phyloP scores from a whole-genome alignment of 2,797 vertebrate species.

The Syngnathus acus region DNA sequence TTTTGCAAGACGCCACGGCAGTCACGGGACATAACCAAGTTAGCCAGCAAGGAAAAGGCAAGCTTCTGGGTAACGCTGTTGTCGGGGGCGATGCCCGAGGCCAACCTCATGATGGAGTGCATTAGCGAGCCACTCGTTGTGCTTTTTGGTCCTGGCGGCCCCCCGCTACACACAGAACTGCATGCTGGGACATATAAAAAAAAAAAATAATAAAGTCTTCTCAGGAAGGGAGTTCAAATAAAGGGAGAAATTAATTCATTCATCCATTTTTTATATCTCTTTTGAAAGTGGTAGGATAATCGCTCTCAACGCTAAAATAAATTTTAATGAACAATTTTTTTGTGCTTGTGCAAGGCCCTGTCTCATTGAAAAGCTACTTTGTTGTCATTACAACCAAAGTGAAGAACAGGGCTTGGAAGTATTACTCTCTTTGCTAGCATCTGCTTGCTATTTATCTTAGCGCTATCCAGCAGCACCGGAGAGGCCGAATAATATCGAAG shows the following conservation, averaged over 20 bases:
- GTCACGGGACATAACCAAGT: constrained; percentile 83
- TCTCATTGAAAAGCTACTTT: too few species aligned
- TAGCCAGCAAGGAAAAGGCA: constrained; percentile 82
- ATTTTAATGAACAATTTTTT: too few species aligned
- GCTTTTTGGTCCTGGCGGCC: constrained; percentile 59
- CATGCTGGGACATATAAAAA: constrained; percentile 70
- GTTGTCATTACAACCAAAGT: not conserved
- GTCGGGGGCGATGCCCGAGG: constrained; percentile 71
- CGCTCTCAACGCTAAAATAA: not conserved
- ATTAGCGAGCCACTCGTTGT: constrained; percentile 73
- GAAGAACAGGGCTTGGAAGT: not conserved
- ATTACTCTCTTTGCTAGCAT: constrained; percentile 4
- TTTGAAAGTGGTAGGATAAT: not conserved
- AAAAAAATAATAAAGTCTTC: not conserved
- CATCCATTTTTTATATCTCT: not conserved
- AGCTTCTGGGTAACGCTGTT: constrained; percentile 72
- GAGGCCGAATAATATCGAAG: constrained; percentile 21
- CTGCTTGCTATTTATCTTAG: constrained; percentile 25
- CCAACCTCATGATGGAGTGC: constrained; percentile 81
- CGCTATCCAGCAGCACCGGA: constrained; percentile 11
- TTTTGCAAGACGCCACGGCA: constrained; percentile 87
- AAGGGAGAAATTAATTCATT: not conserved
- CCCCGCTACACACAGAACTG: constrained; percentile 74
- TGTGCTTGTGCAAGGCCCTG: too few species aligned
- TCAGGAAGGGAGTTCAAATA: too few species aligned